Percentiles rank a stretch among this genome's conserved stretches.
Conservation (phyloP, 2,113 vertebrate species). For the Pristiophorus japonicus region DNA sequence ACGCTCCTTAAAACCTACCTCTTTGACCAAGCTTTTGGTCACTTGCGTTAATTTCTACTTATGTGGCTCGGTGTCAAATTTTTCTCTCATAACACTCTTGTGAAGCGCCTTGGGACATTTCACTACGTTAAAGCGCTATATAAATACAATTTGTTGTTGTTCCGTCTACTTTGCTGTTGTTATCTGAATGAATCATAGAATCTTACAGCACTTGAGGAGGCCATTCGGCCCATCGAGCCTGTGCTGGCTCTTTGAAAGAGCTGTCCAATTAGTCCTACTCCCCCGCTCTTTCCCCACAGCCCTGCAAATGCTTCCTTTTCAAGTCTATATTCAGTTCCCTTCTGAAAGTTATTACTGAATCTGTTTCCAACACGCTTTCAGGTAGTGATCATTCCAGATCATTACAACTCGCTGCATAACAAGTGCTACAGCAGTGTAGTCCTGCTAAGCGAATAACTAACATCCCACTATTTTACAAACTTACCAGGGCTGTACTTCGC, state of each 20-base stretch:
- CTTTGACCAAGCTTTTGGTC: no score
- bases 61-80: no score
- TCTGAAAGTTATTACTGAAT: not conserved
- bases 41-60: no score
- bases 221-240: not conserved
- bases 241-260: not conserved
- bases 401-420: not conserved
- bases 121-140: no score
- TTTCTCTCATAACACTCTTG: no score
- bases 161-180: not conserved
- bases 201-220: not conserved
- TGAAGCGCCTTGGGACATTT: no score
- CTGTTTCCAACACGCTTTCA: not conserved
- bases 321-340: not conserved
- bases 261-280: not conserved
- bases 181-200: constrained; percentile 6
- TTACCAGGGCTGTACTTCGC: not conserved
- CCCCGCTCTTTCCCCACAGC: not conserved
- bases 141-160: no score
- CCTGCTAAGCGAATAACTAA: not conserved
- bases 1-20: no score
- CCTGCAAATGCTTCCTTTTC: not conserved
- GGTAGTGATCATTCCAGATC: not conserved
- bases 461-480: not conserved
- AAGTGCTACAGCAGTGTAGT: not conserved